Percentiles rank a stretch among this genome's conserved stretches.
These are phyloP conservation scores for Daubentonia madagascariensis DNA, from an alignment of 2,113 vertebrate genomes.

Conservation along the genomic window DNA sequence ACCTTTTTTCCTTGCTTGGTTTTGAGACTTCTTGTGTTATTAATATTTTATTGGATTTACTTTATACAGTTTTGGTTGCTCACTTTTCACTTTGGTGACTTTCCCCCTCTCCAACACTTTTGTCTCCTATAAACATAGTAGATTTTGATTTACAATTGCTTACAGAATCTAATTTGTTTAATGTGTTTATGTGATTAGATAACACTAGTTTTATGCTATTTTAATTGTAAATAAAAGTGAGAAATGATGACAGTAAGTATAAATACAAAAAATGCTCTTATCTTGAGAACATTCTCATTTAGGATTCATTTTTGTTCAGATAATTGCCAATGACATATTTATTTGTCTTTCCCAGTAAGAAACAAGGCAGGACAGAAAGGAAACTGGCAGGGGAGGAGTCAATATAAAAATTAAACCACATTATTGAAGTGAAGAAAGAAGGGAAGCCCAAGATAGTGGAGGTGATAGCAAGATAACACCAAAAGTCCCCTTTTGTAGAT, in stretches of 20 bases:
- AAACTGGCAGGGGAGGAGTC: background rate
- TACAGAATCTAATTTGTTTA: conserved; percentile 18
- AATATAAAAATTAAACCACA: background rate
- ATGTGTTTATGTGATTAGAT: conserved; percentile 18
- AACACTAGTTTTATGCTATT: background rate
- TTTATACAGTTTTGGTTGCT: background rate
- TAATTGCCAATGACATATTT: conserved; percentile 1
- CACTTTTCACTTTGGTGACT: background rate
- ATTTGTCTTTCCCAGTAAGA: background rate
- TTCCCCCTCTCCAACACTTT: background rate
- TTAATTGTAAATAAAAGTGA: conserved; percentile 24
- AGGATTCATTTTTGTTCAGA: background rate
- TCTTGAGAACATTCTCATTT: background rate
- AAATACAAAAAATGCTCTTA: background rate
- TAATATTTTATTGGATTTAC: background rate
- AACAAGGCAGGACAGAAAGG: background rate
- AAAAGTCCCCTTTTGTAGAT: background rate
- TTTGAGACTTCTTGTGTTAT: background rate
- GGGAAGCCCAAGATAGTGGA: background rate
- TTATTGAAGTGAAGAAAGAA: background rate
- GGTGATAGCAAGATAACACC: background rate
- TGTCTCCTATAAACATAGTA: background rate
- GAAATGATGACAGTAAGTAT: background rate
- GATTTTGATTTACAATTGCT: conserved; percentile 23
- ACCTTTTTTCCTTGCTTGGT: background rate